A percentile compares a stretch with the other conserved stretches of the same genome.
Evolutionary conservation across 2,113 vertebrate species (phyloP).

Genomic region (Gorsachius goisagi): DNA sequence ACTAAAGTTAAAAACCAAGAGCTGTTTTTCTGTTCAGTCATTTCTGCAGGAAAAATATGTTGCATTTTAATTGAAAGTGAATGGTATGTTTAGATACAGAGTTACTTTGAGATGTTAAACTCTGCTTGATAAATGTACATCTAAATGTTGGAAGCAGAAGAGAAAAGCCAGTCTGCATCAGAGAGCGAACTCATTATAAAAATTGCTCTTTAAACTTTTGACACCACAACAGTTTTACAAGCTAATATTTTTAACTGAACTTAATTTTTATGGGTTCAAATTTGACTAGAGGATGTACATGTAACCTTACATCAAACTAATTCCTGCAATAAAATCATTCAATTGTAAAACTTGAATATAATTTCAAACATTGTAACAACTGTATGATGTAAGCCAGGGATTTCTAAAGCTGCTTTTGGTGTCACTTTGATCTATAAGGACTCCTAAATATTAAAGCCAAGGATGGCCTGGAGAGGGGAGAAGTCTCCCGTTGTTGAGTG

Average conservation of each 20-base stretch:
- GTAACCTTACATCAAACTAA: not conserved
- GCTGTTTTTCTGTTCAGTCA: not conserved
- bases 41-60: not conserved
- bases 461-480: accelerated
- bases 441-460: not conserved
- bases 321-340: not conserved
- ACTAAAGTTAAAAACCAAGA: not conserved
- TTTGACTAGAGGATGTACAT: not conserved
- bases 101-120: not conserved
- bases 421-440: not conserved
- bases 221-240: not conserved
- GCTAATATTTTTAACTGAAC: not conserved
- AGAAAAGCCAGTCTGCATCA: not conserved
- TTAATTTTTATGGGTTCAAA: not conserved
- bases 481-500: not conserved
- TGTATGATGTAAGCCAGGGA: not conserved
- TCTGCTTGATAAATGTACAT: not conserved
- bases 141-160: not conserved
- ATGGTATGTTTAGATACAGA: not conserved
- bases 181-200: not conserved
- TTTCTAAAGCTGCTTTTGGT: not conserved
- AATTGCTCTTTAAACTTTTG: not conserved
- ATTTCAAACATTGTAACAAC: not conserved
- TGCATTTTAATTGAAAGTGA: not conserved
- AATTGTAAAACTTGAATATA: not conserved